A percentile compares a stretch with the other conserved stretches of the same genome.
Conservation (phyloP, 2,797 vertebrate species). For the Anguilla anguilla region DNA sequence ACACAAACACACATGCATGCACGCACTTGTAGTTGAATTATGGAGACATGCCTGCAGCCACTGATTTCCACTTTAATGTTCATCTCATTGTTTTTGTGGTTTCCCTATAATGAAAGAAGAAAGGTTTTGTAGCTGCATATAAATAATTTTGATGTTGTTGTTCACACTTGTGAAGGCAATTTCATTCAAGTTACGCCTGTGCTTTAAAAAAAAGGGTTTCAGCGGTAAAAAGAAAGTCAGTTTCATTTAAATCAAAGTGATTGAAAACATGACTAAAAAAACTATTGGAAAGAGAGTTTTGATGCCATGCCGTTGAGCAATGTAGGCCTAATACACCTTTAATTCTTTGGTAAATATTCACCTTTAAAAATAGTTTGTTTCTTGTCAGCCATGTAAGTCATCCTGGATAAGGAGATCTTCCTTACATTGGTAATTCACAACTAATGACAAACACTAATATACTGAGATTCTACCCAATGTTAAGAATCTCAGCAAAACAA, state of each 20-base stretch:
- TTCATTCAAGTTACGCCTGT: background rate
- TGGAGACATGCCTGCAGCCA: constrained; percentile 27
- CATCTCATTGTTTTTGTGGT: background rate
- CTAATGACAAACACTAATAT: background rate
- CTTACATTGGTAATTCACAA: background rate
- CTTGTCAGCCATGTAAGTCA: background rate
- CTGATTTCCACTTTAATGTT: constrained; percentile 12
- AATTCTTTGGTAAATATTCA: background rate
- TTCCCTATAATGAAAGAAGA: constrained; percentile 6
- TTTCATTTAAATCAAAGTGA: background rate
- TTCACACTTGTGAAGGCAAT: background rate
- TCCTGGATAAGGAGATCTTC: background rate
- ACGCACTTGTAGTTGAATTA: constrained; percentile 36
- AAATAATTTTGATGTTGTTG: constrained; percentile 2
- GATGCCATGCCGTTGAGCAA: background rate
- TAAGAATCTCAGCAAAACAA: background rate
- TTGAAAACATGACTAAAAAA: background rate
- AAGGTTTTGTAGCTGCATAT: background rate
- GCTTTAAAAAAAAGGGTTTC: background rate
- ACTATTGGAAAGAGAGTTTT: background rate
- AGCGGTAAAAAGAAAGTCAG: background rate
- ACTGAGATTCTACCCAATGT: background rate
- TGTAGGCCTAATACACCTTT: background rate
- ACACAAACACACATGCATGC: constrained; percentile 24
- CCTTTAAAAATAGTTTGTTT: background rate